Percentiles rank a stretch among this genome's conserved stretches.
phyloP scores from a whole-genome alignment of 2,797 vertebrate genomes.

The Anabacerthia variegaticeps region DNA sequence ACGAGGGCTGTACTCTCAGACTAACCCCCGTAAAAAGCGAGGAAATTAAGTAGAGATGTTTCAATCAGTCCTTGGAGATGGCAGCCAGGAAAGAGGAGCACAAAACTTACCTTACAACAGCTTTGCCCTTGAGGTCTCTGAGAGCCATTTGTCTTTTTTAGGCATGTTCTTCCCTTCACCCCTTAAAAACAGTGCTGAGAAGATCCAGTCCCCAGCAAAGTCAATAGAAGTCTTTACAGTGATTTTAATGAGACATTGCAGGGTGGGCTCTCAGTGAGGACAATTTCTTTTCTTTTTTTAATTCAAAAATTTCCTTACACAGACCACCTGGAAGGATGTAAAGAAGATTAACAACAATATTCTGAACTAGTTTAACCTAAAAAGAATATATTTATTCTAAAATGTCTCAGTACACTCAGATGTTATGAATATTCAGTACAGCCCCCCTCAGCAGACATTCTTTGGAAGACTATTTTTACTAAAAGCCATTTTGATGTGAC shows the following conservation, averaged over 20 bases:
- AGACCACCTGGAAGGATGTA: not conserved
- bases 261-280: not conserved
- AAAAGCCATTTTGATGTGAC: conserved; percentile 24
- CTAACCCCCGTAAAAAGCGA: not conserved
- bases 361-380: conserved; percentile 1
- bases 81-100: not conserved
- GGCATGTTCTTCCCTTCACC: not conserved
- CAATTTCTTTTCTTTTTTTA: not conserved
- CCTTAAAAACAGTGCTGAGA: not conserved
- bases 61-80: not conserved
- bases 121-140: not conserved
- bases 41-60: not conserved
- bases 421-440: conserved; percentile 27
- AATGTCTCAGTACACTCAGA: not conserved
- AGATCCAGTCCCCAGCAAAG: not conserved
- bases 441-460: not conserved
- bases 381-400: conserved; percentile 8
- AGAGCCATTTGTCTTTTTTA: not conserved
- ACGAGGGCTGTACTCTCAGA: not conserved
- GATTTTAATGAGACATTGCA: not conserved
- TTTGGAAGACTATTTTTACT: not conserved
- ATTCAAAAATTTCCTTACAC: not conserved
- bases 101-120: not conserved
- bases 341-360: conserved; percentile 25
- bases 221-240: not conserved